Evolutionary conservation across 2,888 invertebrate genomes (phyloP), one percentile per base, ranked within the genome.

Genomic region (Watsonalla binaria): DNA sequence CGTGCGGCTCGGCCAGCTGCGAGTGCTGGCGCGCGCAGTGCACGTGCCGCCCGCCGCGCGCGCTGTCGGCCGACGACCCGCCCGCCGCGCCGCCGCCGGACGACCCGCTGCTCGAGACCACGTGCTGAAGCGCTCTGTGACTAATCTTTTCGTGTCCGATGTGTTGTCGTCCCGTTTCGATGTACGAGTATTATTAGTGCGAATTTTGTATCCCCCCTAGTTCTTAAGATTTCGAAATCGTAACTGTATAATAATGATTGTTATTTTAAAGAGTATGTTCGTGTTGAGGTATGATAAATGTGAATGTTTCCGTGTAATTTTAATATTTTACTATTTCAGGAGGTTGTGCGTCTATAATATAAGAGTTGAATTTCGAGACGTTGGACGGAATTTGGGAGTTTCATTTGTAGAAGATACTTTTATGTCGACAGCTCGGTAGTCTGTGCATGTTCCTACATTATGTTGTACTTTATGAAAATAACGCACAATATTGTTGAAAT

Each of bases 121-220:
- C 90, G 59, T 90, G 89, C 70, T 89, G 69, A 77, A 11, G 42
- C 42, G 11, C 37, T 42, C 42, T 42, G 42, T 42, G 42, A 42
- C 11, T 11, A 42, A 6, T 42, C 42, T 42, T 60, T 61, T 62
- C 61, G 63, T 72, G 68, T 70, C 65, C 64, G 70, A 60, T 74
- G 69, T 65, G 72, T 74, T 63, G 67, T 66, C 24, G 68, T 63
- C 61, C 57, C 63, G 13, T 58, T 66, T 78, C 70, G 71, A 71
- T 76, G 78, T 80, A 80, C 69, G 87, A 89, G 87, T 89, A 89
- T 89, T 88, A 86, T 81, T 88, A 89, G 85, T 80, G 81, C 80
- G 86, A 86, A 84, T 86, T 89, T 89, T 88, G 82, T 89, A 89
- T 88, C 86, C 84, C 47, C 79, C 75, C 74, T 85, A 84, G 82